A percentile compares a stretch with the other conserved stretches of the same genome.
These are phyloP conservation scores for Griposia aprilina DNA, from an alignment of 2,888 invertebrate genomes.

Conservation along the genomic window DNA sequence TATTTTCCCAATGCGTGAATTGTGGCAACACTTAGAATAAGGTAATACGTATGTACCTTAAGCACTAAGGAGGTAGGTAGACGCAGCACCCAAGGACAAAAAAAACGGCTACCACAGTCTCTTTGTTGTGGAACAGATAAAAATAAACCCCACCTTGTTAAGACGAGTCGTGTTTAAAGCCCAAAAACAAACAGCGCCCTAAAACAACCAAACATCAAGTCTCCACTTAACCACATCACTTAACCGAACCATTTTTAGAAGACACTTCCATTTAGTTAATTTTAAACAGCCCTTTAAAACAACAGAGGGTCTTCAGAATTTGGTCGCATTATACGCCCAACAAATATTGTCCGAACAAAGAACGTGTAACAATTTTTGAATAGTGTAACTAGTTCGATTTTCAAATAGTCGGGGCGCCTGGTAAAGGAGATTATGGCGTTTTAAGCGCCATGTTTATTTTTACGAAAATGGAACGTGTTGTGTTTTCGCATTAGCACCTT, in stretches of 20 bases:
- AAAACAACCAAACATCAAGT: constrained; percentile 88
- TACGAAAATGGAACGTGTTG: constrained; percentile 86
- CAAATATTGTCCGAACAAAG: constrained; percentile 84
- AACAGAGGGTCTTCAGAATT: constrained; percentile 72
- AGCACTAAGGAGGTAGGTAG: constrained; percentile 64
- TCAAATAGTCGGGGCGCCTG: constrained; percentile 85
- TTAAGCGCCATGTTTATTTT: constrained; percentile 84
- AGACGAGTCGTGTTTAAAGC: constrained; percentile 84
- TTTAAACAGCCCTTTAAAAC: constrained; percentile 62
- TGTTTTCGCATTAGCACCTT: constrained; percentile 89
- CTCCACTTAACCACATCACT: constrained; percentile 88
- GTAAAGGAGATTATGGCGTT: constrained; percentile 86
- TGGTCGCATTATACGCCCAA: constrained; percentile 80
- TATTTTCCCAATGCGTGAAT: constrained; percentile 37
- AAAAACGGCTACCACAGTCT: constrained; percentile 70
- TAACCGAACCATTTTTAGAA: constrained; percentile 80
- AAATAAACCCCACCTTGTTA: constrained; percentile 87
- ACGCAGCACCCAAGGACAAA: constrained; percentile 55
- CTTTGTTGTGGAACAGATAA: constrained; percentile 75
- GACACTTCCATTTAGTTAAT: constrained; percentile 71
- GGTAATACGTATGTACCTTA: constrained; percentile 45
- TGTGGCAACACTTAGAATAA: constrained; percentile 51
- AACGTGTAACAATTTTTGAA: constrained; percentile 85
- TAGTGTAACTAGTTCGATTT: constrained; percentile 82
- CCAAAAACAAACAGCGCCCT: constrained; percentile 85